Conservation (phyloP, 2,113 vertebrate genomes). For the Muntiacus reevesi region DNA sequence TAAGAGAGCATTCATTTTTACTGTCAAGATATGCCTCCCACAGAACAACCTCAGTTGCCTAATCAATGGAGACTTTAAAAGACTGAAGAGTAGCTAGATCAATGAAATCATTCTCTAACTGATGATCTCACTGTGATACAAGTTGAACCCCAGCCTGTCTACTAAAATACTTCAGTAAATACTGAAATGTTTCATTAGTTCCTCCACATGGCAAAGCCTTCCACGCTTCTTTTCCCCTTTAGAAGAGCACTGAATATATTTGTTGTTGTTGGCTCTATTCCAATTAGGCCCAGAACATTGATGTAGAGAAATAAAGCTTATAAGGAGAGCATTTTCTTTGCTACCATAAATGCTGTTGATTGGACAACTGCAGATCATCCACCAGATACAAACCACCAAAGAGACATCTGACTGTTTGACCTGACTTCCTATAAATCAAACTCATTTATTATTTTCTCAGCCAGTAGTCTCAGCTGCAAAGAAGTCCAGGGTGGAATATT, state of each 20-base stretch:
- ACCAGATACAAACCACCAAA: not conserved
- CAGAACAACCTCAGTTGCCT: constrained; percentile 33
- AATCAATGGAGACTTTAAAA: constrained; percentile 38
- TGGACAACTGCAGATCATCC: not conserved
- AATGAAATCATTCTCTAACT: constrained; percentile 39
- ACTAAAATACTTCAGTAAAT: not conserved
- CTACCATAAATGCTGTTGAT: not conserved
- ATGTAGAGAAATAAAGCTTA: not conserved
- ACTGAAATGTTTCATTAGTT: not conserved
- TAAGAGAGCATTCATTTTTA: constrained; percentile 48
- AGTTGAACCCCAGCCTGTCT: constrained; percentile 26
- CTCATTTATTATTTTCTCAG: not conserved
- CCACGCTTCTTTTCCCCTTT: not conserved
- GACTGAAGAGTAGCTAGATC: constrained; percentile 20
- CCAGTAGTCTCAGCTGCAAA: not conserved
- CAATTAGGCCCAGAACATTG: not conserved
- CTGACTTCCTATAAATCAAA: not conserved
- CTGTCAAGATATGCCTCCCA: constrained; percentile 48
- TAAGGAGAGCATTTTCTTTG: not conserved
- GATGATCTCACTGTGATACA: constrained; percentile 7
- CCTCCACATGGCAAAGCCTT: not conserved
- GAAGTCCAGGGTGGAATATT: not conserved
- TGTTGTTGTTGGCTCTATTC: not conserved
- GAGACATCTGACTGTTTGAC: not conserved
- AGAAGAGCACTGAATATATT: not conserved